Percentiles rank a stretch among this genome's conserved stretches.
Conservation (phyloP, 2,113 vertebrate species). For the Pteropus alecto region DNA sequence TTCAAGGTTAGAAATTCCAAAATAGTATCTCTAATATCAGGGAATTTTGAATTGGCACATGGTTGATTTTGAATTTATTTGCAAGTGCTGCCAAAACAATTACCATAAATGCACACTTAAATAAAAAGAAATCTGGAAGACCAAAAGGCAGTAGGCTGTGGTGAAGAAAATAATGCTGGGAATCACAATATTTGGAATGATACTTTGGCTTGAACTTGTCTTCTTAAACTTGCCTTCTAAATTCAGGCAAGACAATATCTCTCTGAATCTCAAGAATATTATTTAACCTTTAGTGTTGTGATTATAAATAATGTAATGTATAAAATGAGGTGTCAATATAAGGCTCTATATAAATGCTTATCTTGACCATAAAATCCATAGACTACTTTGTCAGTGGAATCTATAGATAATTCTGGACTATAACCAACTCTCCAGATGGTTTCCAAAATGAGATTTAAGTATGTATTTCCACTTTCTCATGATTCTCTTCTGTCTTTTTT, state of each 20-base stretch:
- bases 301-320: background rate
- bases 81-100: background rate
- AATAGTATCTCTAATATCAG: background rate
- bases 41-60: background rate
- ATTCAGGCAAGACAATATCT: background rate
- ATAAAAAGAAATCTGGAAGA: background rate
- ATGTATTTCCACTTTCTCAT: background rate
- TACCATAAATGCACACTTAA: background rate
- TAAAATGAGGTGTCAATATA: background rate
- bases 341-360: background rate
- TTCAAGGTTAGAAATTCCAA: rapidly evolving
- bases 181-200: background rate
- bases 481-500: background rate
- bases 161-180: background rate
- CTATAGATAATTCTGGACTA: background rate
- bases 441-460: background rate
- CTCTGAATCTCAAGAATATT: background rate
- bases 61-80: background rate
- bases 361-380: background rate
- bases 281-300: background rate
- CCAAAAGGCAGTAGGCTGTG: background rate
- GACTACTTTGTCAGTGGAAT: background rate
- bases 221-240: background rate
- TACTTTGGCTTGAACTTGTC: background rate
- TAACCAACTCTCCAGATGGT: background rate